Percentiles rank a stretch among this genome's conserved stretches.
phyloP scores from a whole-genome alignment of 2,888 invertebrate genomes.

The Phalera bucephala region DNA sequence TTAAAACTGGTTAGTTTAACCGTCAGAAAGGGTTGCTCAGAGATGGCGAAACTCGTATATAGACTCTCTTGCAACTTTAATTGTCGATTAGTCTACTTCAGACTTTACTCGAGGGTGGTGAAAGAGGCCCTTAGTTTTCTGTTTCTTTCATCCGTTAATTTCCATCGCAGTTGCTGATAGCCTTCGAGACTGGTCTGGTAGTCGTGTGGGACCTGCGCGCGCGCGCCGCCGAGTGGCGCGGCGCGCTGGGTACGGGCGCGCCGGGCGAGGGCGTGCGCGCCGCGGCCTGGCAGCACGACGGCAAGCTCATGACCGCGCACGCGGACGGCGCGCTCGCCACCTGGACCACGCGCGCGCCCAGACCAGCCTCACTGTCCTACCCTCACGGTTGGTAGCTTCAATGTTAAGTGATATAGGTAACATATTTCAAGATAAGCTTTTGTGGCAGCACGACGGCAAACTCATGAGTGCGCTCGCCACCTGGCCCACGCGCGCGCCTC shows the following conservation, averaged over 20 bases:
- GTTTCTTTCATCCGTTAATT: too few relatives aligned
- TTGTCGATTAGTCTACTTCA: too few relatives aligned
- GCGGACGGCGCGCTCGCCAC: conserved; percentile 97
- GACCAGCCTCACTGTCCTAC: conserved; percentile 92
- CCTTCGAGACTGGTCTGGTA: conserved; percentile 96
- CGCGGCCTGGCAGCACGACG: conserved; percentile 98
- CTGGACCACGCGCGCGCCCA: conserved; percentile 92
- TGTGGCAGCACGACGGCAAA: too few relatives aligned
- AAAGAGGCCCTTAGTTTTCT: too few relatives aligned
- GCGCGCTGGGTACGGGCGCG: conserved; percentile 90
- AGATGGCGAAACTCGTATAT: too few relatives aligned
- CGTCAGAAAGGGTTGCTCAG: too few relatives aligned
- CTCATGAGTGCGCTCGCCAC: too few relatives aligned
- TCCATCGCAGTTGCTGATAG: conserved; percentile 92
- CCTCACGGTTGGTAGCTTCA: conserved; percentile 92
- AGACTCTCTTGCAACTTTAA: too few relatives aligned
- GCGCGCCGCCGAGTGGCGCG: conserved; percentile 93
- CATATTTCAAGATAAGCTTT: too few relatives aligned
- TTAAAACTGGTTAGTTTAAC: too few relatives aligned
- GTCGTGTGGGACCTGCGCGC: conserved; percentile 97
- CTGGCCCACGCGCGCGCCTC: neutral
- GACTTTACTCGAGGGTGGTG: too few relatives aligned
- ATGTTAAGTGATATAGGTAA: too few relatives aligned
- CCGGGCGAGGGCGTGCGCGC: conserved; percentile 91
- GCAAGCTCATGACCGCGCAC: conserved; percentile 98